Base-by-base conservation (phyloP, 1,140 invertebrate species). In the Drosophila serrata region DNA sequence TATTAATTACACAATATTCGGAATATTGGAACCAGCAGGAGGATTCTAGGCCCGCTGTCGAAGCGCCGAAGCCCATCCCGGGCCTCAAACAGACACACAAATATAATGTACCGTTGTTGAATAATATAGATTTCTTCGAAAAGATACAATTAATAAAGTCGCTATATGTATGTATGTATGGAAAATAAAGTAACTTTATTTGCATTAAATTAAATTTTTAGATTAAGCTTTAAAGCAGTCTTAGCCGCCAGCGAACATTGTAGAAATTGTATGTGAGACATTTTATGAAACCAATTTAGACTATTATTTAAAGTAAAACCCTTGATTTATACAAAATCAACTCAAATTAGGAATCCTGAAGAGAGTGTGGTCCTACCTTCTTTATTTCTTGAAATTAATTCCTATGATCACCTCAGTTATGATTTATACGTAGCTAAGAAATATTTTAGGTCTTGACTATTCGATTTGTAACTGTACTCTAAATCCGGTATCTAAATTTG, bases 101-200 rank as follows among this genome's bases (percentile, higher is more conserved):
- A 79, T 75, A 87, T 82, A 76, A 73, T 79, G 72, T 90, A 85
- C 77, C 78, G 75, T 81, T 90, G 85, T 90, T 90, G 53, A 73
- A 72, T 78, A 88, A 90, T 63, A 79, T 85, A 90, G 81, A 64
- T 65, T 77, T 87, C 79, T 77, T 73, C 69, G 62, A 74, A 84
- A 80, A 49, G 46, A 80, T 55, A 55, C 51, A 55, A 37, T 46
- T 81, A 87, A 87, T 84, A 87, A 84, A 88, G 62, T 69, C 46
- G 46, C 51, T 63, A 79, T 73, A 81, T 87, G 79, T 73, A 76
- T 68, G 68, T 73, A 81, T 61, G 57, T 56, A 78, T 42, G 64
- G 61, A 40, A 48, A 19, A 3, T 17, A 0, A 19, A 15, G 8
- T 15, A 0, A 29, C 9, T n/a, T 29, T 17, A 15, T 51, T 33